Evolutionary conservation across 2,888 invertebrate species (phyloP).

Genomic region (Endomychus coccineus): DNA sequence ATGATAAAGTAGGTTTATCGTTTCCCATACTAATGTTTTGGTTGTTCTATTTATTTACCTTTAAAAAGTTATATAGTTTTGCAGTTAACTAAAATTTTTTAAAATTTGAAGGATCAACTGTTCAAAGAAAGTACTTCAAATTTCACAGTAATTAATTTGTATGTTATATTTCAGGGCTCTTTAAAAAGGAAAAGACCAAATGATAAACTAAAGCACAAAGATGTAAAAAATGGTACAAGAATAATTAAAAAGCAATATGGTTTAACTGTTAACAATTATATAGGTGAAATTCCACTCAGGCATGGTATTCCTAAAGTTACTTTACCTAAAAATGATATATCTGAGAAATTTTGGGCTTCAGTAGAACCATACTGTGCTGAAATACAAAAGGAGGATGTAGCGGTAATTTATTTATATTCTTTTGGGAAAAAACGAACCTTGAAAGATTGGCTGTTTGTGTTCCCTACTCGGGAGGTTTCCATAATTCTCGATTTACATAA

Average conservation of each 20-base stretch:
- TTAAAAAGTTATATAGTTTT: no score
- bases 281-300: constrained; percentile 39
- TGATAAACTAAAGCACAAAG: constrained; percentile 36
- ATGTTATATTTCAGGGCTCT: constrained; percentile 28
- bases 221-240: constrained; percentile 32
- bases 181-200: constrained; percentile 38
- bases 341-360: constrained; percentile 92
- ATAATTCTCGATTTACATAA: no score
- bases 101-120: no score
- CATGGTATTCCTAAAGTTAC: constrained; percentile 61
- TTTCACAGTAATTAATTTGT: no score
- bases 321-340: constrained; percentile 82
- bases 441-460: no score
- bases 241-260: constrained; percentile 34
- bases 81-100: no score
- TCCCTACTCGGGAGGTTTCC: no score
- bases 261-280: constrained; percentile 30
- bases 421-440: no score
- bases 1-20: no score
- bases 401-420: constrained; percentile 36
- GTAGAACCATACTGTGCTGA: constrained; percentile 91
- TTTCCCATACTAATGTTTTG: no score
- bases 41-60: no score
- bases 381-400: constrained; percentile 77
- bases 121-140: no score